Evolutionary conservation across 92 coral and sea anemone species (phyloP), one percentile per base, ranked within the genome.

Genomic region (Galaxea fascicularis): DNA sequence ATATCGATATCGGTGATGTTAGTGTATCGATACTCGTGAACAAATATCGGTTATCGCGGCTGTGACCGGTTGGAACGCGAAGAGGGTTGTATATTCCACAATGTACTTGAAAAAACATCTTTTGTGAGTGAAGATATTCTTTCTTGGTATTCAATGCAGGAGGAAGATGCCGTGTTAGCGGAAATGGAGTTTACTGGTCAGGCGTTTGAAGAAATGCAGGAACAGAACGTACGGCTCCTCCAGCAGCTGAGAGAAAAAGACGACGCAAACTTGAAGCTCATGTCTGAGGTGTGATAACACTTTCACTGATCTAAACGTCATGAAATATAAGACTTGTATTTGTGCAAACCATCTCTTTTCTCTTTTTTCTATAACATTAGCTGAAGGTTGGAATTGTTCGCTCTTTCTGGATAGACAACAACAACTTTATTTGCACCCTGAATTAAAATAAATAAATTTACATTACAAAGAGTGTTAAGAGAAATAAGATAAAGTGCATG

Each of bases 141-240:
- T 47, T 24, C 5, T 29, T 56, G 25, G 15, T 49, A 1, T 49
- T 49, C 54, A 21, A 52, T 35, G 15, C 26, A 95, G 95, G 98
- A 93, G 63, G 98, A 95, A 76, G 98, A 91, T 78, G 98, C 98
- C 25, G 72, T 95, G 65, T 83, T 95, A 22, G 97, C 98, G 0
- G 98, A 95, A 78, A 95, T 95, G 98, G 98, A 95, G 84, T 95
- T 95, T 72, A 95, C 98, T 25, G 98, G 98, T 11, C 98, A 95
- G 74, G 98, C 97, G 39, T 95, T 94, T 53, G 98, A 94, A 72
- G 98, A 95, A 76, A 95, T 95, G 98, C 98, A 95, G 73, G 98
- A 95, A 57, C 98, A 95, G 71, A 95, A 95, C 25, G 92, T 92
- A 12, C 92, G 98, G 16, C 84, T 95, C 20, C 83, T 95, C 39